Evolutionary conservation across 2,888 invertebrate genomes (phyloP).

Genomic region (Dusona sp.): DNA sequence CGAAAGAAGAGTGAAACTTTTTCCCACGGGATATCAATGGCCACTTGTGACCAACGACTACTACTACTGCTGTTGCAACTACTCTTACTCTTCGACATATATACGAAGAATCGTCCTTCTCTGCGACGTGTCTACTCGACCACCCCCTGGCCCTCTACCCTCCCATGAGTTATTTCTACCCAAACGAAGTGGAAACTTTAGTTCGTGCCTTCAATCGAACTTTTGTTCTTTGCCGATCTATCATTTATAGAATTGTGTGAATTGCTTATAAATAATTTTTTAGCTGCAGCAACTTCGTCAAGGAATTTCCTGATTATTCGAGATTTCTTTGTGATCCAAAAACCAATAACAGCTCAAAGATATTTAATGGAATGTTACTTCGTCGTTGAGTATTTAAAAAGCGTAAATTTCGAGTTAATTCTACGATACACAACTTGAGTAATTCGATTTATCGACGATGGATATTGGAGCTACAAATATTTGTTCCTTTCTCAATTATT

Average conservation of each 20-base stretch:
- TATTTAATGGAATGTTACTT: neutral
- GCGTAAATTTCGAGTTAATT: neutral
- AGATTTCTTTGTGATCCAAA: neutral
- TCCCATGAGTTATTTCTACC: conserved; percentile 33
- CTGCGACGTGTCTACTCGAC: conserved; percentile 8
- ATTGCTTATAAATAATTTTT: conserved; percentile 12
- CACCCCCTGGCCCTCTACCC: neutral
- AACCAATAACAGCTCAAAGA: neutral
- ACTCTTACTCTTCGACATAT: conserved; percentile 30
- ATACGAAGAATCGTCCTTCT: conserved; percentile 48
- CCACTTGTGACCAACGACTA: conserved; percentile 67
- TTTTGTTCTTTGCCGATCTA: conserved; percentile 9
- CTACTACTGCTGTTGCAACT: conserved; percentile 28
- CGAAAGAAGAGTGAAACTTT: conserved; percentile 61
- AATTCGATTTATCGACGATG: neutral
- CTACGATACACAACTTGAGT: neutral
- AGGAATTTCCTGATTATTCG: neutral
- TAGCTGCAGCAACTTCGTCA: neutral
- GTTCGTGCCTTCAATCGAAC: conserved; percentile 26
- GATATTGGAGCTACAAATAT: neutral
- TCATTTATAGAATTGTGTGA: conserved; percentile 25
- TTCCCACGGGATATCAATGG: conserved; percentile 68
- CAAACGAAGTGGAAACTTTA: conserved; percentile 35
- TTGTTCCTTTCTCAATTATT: neutral
- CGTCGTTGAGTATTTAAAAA: neutral